These are phyloP conservation scores for Gibbula magus DNA, from an alignment of 2,888 invertebrate genomes.

Conservation along the genomic window DNA sequence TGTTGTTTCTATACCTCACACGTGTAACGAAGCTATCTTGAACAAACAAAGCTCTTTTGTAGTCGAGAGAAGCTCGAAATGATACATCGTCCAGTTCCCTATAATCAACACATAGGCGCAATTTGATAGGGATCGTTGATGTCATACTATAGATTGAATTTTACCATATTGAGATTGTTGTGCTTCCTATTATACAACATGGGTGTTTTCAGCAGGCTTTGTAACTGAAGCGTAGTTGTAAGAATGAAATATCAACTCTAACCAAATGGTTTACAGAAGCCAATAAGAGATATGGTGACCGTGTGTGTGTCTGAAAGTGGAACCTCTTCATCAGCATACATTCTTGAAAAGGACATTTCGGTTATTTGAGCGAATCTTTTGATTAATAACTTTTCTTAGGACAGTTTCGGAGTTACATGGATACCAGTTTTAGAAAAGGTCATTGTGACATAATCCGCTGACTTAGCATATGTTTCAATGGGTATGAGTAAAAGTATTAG, in stretches of 20 bases:
- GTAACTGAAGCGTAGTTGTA: neutral
- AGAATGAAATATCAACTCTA: neutral
- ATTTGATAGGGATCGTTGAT: neutral
- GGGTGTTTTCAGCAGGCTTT: neutral
- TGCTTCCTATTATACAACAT: neutral
- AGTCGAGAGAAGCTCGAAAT: neutral
- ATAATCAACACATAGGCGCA: neutral
- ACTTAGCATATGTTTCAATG: too few relatives aligned
- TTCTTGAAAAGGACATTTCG: too few relatives aligned
- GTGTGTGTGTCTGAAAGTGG: neutral
- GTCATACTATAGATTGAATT: neutral
- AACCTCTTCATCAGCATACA: too few relatives aligned
- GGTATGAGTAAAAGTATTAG: too few relatives aligned
- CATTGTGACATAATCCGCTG: too few relatives aligned
- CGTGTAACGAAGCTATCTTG: slow-evolving; percentile 11
- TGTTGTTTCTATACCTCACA: slow-evolving; percentile 16
- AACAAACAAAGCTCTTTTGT: slow-evolving; percentile 11
- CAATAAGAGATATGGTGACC: neutral
- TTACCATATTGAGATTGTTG: neutral
- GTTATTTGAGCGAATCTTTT: neutral
- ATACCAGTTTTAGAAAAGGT: too few relatives aligned
- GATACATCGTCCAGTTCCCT: neutral
- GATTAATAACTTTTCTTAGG: too few relatives aligned
- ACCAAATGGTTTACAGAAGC: neutral
- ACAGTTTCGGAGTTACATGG: too few relatives aligned